Base-by-base conservation (phyloP, 2,113 vertebrate species). In the Nycticorax nycticorax region DNA sequence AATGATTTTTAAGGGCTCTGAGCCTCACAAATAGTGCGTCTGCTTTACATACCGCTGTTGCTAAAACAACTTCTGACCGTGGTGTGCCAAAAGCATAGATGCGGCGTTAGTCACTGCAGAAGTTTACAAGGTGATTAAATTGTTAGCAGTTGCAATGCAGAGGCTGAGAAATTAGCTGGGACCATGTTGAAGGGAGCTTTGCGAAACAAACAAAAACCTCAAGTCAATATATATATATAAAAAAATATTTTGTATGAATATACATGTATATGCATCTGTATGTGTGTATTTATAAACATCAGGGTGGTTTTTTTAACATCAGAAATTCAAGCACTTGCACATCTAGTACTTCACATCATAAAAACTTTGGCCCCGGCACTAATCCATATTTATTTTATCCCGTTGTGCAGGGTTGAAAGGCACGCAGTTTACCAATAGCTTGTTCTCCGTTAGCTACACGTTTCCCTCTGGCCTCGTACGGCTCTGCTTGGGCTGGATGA, bases 311-410 rank as follows among this genome's bases (percentile, higher is more conserved):
- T 85, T 89, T 37, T 45, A 13, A 71, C 41, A 37, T 95, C 53
- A 48, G 85, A 68, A 93, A 71, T 68, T 95, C 71, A 21, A 75
- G 73, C 57, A 72, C 47, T 97, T 84, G 68, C 47, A 88, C 74
- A 83, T 93, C 52, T 66, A 88, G 28, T 64, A 53, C 89, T 89
- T 92, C 85, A 71, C 84, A 30, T 71, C 91, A 78, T 80, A 91
- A 96, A 97, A 97, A 73, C 81, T 93, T 91, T 41, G 71, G 96
- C 73, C 88, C 60, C 15, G 39, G 41, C 56, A 45, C 69, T 97
- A 97, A 97, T 97, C 96, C 93, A 22, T 97, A 96, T 97, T 98
- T 97, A 97, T 96, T 97, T 96, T 96, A 88, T 95, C 90, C 89
- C 10, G 11, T 84, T 95, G 94, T 95, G 72, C 32, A 67, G 96